Percentiles rank a stretch among this genome's conserved stretches.
phyloP scores from a whole-genome alignment of 2,797 vertebrate species.

The Galago senegalensis region DNA sequence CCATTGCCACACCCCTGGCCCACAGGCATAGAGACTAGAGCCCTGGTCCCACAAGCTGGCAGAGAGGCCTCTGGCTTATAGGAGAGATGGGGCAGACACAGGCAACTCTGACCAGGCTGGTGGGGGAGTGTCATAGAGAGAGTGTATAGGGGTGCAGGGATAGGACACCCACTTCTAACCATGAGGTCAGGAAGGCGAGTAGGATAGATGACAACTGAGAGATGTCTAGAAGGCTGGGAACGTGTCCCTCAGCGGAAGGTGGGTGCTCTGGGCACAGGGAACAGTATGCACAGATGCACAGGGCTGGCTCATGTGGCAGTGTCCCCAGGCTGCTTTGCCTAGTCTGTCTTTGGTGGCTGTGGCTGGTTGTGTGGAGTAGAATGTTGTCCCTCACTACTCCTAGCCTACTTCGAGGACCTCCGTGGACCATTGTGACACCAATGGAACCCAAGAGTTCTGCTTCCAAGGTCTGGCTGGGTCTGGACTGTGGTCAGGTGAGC shows the following conservation, averaged over 20 bases:
- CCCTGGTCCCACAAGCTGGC: too few relatives aligned
- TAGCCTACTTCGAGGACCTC: background rate
- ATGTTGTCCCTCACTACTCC: background rate
- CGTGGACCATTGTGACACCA: conserved; percentile 71
- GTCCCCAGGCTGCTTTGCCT: background rate
- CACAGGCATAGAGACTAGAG: background rate
- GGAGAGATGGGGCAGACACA: background rate
- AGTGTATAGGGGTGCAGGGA: background rate
- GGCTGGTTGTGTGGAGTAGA: background rate
- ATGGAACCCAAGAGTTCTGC: conserved; percentile 5
- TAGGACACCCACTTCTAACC: background rate
- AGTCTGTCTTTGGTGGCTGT: background rate
- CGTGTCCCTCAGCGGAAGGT: background rate
- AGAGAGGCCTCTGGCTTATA: background rate
- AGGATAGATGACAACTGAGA: background rate
- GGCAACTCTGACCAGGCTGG: background rate
- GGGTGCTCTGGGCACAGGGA: background rate
- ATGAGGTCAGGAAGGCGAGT: background rate
- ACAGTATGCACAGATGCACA: background rate
- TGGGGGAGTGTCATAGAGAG: background rate
- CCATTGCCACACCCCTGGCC: background rate
- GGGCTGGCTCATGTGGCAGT: background rate
- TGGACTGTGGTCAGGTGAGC: conserved; percentile 37
- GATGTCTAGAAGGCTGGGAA: background rate
- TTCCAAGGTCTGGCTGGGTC: background rate